Conservation (phyloP, 2,888 invertebrate genomes). For the Xestia sexstrigata region DNA sequence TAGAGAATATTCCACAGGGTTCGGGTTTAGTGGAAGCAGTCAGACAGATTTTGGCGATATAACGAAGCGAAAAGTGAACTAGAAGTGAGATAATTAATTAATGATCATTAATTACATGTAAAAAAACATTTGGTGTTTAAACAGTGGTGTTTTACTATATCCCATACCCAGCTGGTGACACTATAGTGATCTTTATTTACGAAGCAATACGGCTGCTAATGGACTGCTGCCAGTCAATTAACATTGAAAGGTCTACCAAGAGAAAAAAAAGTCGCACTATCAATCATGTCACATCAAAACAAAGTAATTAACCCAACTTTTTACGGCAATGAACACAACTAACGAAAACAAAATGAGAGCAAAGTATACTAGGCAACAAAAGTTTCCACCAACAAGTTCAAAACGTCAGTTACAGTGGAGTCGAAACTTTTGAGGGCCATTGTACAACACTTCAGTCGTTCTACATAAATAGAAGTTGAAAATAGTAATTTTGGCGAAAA, state of each 20-base stretch:
- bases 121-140: too few species aligned
- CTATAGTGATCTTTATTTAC: too few species aligned
- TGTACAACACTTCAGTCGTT: constrained; percentile 2
- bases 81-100: too few species aligned
- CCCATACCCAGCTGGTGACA: too few species aligned
- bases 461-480: constrained; percentile 6
- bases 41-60: too few species aligned
- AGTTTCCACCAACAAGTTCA: constrained; percentile 19
- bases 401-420: constrained; percentile 30
- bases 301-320: constrained; percentile 1
- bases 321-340: not conserved
- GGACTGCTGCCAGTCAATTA: too few species aligned
- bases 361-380: constrained; percentile 23
- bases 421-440: constrained; percentile 32
- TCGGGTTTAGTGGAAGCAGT: too few species aligned
- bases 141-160: too few species aligned
- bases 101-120: too few species aligned
- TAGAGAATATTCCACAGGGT: too few species aligned
- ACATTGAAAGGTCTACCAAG: not conserved
- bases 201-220: too few species aligned
- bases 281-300: not conserved
- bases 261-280: not conserved
- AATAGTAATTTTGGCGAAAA: not conserved
- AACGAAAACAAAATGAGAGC: constrained; percentile 24
- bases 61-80: too few species aligned